Conservation (phyloP, 64 coral and sea anemone genomes). For the Trachythela sp. region DNA sequence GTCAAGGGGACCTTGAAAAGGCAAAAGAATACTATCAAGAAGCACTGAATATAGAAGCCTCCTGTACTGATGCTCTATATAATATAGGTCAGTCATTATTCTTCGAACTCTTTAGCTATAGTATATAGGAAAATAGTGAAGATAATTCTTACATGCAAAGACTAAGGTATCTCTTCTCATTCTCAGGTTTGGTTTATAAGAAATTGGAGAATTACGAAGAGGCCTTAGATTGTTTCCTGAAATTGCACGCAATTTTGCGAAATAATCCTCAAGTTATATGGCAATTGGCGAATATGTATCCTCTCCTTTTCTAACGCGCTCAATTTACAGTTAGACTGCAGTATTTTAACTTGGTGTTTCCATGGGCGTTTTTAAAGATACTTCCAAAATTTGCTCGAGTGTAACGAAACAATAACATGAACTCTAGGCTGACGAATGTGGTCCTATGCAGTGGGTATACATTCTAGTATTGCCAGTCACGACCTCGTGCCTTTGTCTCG, state of each 20-base stretch:
- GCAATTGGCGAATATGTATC: conserved; percentile 96
- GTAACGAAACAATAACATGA: no score
- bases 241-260: conserved; percentile 84
- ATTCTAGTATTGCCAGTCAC: no score
- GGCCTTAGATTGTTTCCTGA: conserved; percentile 87
- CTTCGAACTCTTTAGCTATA: not conserved
- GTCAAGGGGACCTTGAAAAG: not conserved
- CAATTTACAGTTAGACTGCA: no score
- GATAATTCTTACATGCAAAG: not conserved
- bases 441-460: no score
- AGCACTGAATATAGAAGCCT: not conserved
- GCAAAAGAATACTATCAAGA: conserved; percentile 7
- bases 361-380: no score
- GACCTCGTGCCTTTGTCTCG: no score
- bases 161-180: not conserved
- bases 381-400: no score
- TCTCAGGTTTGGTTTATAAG: conserved; percentile 79
- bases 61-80: conserved; percentile 3
- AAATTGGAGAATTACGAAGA: conserved; percentile 75
- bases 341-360: no score
- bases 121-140: not conserved
- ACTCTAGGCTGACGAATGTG: no score
- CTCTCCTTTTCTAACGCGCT: not conserved
- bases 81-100: not conserved
- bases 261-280: conserved; percentile 93